A percentile compares a stretch with the other conserved stretches of the same genome.
Evolutionary conservation across 2,888 invertebrate genomes (phyloP).

Genomic region (Brenthis ino): DNA sequence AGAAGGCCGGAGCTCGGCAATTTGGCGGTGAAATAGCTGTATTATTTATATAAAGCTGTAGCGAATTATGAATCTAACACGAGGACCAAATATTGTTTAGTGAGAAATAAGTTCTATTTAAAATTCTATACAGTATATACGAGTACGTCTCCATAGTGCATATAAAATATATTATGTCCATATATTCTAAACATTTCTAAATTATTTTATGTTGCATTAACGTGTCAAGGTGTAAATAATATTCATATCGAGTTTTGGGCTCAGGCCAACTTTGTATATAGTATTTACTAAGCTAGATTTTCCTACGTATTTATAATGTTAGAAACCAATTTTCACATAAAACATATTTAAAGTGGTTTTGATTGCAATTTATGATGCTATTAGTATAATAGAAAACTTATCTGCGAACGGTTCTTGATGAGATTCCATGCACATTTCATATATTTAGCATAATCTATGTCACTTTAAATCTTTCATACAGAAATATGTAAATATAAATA

Average conservation of each 20-base stretch:
- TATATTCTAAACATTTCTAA: constrained; percentile 16
- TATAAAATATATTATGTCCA: no score
- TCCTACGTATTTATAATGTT: constrained; percentile 26
- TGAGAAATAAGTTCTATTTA: no score
- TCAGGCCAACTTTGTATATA: constrained; percentile 25
- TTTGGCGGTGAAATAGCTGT: background rate
- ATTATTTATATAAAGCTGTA: background rate
- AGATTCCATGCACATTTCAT: constrained; percentile 8
- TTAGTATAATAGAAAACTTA: constrained; percentile 10
- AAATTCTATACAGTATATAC: no score
- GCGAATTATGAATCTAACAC: no score
- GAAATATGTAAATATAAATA: no score
- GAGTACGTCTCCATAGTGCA: no score
- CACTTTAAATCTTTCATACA: background rate
- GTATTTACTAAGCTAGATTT: constrained; percentile 13
- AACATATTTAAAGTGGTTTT: constrained; percentile 16
- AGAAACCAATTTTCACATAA: constrained; percentile 21
- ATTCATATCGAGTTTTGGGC: constrained; percentile 31
- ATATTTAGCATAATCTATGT: background rate
- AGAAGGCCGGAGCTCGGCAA: no score
- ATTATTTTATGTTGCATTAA: constrained; percentile 28
- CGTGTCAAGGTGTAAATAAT: constrained; percentile 35
- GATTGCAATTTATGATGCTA: constrained; percentile 14
- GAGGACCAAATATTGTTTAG: no score
- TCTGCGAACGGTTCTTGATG: constrained; percentile 12